Conservation (phyloP, 2,888 invertebrate species). For the Rosalia funebris region DNA sequence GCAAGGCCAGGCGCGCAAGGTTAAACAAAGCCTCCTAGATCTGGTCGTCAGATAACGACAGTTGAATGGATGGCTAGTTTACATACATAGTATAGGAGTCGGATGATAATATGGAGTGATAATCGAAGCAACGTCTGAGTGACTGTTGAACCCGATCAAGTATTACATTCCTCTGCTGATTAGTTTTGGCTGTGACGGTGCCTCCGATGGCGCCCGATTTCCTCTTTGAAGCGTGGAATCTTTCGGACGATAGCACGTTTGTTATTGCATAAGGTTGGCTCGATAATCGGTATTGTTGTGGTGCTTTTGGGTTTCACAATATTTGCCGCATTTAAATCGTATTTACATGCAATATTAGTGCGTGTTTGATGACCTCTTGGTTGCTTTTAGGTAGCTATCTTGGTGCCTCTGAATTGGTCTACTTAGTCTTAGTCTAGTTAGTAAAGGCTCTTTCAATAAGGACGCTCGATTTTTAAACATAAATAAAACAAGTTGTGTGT, state of each 20-base stretch:
- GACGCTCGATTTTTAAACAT: too few relatives aligned
- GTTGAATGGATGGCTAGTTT: not conserved
- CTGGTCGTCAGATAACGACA: slow-evolving; percentile 3
- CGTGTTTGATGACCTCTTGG: too few relatives aligned
- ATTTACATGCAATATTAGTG: too few relatives aligned
- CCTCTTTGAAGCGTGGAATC: not conserved
- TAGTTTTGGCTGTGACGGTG: not conserved
- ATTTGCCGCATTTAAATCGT: too few relatives aligned
- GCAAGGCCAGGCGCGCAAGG: not conserved
- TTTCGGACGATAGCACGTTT: not conserved
- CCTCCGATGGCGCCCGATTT: not conserved
- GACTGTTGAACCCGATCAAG: not conserved
- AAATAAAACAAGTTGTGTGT: too few relatives aligned
- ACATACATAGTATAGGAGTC: too few relatives aligned
- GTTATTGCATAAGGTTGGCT: not conserved
- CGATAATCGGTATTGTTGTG: not conserved
- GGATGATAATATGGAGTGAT: not conserved
- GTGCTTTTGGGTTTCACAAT: too few relatives aligned
- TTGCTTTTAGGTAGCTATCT: too few relatives aligned
- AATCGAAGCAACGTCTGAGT: not conserved
- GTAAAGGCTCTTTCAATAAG: too few relatives aligned
- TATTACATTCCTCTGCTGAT: not conserved
- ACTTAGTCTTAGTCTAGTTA: too few relatives aligned
- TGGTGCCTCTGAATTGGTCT: too few relatives aligned
- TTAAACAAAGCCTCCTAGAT: slow-evolving; percentile 3